Evolutionary conservation across 2,888 invertebrate species (phyloP), one percentile per base, ranked within the genome.

Genomic region (Marasmarcha lunaedactyla): DNA sequence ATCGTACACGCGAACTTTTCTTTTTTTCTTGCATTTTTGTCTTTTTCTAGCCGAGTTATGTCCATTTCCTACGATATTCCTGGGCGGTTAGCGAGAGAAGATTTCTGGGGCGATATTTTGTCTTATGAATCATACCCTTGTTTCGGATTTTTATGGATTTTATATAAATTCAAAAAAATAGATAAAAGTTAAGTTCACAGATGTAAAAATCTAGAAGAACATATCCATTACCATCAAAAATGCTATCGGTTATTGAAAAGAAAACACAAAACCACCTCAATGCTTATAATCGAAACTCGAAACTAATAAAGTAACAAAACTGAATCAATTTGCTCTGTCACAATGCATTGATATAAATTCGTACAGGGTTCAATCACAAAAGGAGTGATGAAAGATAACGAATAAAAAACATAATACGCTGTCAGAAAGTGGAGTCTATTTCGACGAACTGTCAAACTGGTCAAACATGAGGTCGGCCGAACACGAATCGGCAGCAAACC

Each of bases 371-470:
- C 78, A 64, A 76, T 77, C 76, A 79, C 68, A 81, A 81, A 78
- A 71, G 77, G 77, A 76, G 72, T 71, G 74, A 64, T 69, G 78
- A 76, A 74, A 76, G 76, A 78, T 72, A 78, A 54, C 65, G 64
- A 65, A 65, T 64, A 68, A 81, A 81, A 77, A 81, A 67, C 69
- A 71, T 74, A 79, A 77, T 76, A 74, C 73, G 66, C 64, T 66
- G 63, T 68, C 69, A 70, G 70, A 72, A 69, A 72, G 73, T 70
- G 68, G 73, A 72, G 70, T 76, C 68, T 73, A 72, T 64, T 77
- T 73, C 68, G 69, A 66, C 76, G 71, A 76, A 77, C 78, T 81
- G 83, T 81, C 81, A 81, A 78, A 77, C 78, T 74, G 77, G 71
- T 71, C 78, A 73, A 79, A 81, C 73, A 69, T 63, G 69, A 67